Base-by-base conservation (phyloP, 2,113 vertebrate genomes). In the Microcebus tavaratra region DNA sequence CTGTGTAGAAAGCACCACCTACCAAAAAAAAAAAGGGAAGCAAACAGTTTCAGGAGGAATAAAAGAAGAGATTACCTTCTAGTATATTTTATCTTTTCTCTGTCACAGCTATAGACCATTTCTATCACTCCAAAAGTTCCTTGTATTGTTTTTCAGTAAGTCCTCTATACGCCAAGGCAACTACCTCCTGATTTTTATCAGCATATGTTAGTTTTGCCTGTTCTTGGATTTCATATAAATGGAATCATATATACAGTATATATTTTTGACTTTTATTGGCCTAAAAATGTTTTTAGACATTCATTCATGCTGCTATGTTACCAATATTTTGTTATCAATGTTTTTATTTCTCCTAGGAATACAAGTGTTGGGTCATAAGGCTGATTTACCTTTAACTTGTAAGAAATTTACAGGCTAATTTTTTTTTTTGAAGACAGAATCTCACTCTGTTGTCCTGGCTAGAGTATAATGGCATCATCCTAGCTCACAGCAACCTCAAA, bases 1-100 rank as follows among this genome's bases (percentile, higher is more conserved):
- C 99, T 27, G 99, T 99, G 97, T 99, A 99, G 98, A 99, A 99
- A 9, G 99, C 97, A 59, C 99, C 99, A 61, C 99, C 99, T 99
- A 97, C 5, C 97, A 92, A 90, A 86, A 88, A 97, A n/a, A 48
- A 97, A n/a, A 48, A 97, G 1, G 34, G 95, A 81, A 79, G 63
- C 79, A 91, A 87, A 93, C 3, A 50, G 34, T 87, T 97, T 97
- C 27, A 95, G 96, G 61, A 92, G 45, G n/a, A 94, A 65, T 48
- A 70, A 70, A 55, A 45, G 3, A 76, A 96, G 70, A 82, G 27
- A 45, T 67, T 23, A 39, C 18, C 9, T 88, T 23, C 75, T 14
- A 88, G 12, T n/a, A 29, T 2, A 73, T 23, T 72, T 84, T 92
- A 45, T 90, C 73, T 90, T 90, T 88, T 92, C 75, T 91, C 42